Conservation (phyloP, 2,113 vertebrate genomes). For the human (Homo sapiens) region DNA sequence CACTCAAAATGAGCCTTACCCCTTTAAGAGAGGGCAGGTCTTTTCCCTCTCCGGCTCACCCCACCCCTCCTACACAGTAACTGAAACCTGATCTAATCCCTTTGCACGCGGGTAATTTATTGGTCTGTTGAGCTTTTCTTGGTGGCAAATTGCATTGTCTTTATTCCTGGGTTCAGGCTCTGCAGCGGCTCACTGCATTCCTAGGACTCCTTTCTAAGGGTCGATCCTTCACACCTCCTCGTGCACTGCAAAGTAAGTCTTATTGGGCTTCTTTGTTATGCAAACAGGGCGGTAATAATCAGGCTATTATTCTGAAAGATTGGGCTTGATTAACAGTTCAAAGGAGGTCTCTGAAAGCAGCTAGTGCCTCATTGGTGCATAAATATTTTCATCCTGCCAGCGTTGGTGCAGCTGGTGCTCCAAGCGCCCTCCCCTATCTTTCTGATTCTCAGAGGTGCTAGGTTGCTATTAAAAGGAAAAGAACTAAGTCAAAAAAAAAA, state of each 20-base stretch:
- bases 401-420: conserved; percentile 39
- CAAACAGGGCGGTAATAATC: conserved; percentile 86
- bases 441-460: neutral
- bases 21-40: conserved; percentile 85
- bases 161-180: conserved; percentile 85
- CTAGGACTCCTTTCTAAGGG: conserved; percentile 81
- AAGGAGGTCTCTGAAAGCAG: conserved; percentile 80
- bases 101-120: conserved; percentile 92
- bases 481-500: conserved; percentile 18
- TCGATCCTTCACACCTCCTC: conserved; percentile 83
- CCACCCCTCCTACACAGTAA: conserved; percentile 75
- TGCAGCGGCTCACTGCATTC: conserved; percentile 81
- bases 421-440: neutral
- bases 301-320: conserved; percentile 86
- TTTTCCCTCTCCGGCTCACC: conserved; percentile 65
- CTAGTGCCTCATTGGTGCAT: neutral
- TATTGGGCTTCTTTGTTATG: conserved; percentile 88
- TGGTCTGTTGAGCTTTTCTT: conserved; percentile 90
- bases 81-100: conserved; percentile 92
- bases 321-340: conserved; percentile 87
- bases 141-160: conserved; percentile 92
- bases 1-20: conserved; percentile 69
- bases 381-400: conserved; percentile 69
- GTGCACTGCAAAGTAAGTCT: conserved; percentile 82
- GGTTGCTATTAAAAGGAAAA: neutral